Evolutionary conservation across 2,888 invertebrate species (phyloP), one percentile per base, ranked within the genome.

Genomic region (Pocota personata): DNA sequence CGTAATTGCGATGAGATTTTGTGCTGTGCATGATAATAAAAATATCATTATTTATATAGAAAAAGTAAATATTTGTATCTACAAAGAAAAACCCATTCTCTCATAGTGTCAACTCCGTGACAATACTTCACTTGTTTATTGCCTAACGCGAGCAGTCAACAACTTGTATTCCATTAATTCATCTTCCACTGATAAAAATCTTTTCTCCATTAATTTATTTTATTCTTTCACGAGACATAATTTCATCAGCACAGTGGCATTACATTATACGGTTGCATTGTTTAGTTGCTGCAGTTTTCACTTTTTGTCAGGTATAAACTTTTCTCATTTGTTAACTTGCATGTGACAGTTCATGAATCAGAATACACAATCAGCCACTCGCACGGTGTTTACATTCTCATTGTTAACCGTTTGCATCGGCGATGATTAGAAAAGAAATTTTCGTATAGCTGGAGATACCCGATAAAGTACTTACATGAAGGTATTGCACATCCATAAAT

Each of bases 241-340:
- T 46, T 43, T 43, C 30, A 21, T 43, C 57, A 57, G 46, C 12
- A 52, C 32, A 35, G 43, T 55, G 35, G 57, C 69, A 57, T 55
- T 69, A 19, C 69, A 57, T 55, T 69, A 19, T 30, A 48, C 62
- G 14, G 37, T n/a, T 62, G 57, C 60, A 64, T 73, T 79, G 64
- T 79, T 58, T 37, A 27, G 48, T 37, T 43, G 46, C 55, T 71
- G 48, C 40, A 67, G 80, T 75, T 80, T 80, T 75, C 80, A 75
- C 80, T 75, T 72, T 80, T 67, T 80, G 60, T 37, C 58, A 35
- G 6, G 24, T 50, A 66, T 75, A 66, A 64, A 76, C 69, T 82
- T 82, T 82, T 76, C 69, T 71, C 82, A 71, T 69, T 82, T 82
- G 27, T 75, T 27, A n/a, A 76, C 62, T 35, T 62, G 37, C 80